Base-by-base conservation (phyloP, 23 tunicate species). In the Phallusia fumigata region DNA sequence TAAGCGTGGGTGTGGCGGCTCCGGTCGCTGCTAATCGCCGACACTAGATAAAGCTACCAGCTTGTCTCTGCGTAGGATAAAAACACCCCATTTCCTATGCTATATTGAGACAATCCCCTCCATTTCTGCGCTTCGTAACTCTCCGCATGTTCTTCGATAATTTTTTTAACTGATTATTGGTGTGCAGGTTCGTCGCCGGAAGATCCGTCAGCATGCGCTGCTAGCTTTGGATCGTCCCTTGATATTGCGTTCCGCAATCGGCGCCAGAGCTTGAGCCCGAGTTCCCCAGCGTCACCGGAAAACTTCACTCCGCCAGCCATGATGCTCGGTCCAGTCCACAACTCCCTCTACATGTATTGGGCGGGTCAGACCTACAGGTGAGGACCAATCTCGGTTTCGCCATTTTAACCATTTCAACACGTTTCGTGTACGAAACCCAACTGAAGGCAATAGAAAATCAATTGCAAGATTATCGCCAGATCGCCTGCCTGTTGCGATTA, bases 1-100 rank as follows among this genome's bases (percentile, higher is more conserved):
- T 58, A 58, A 58, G 28, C 69, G 69, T 58, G 69, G 69, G 69
- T 24, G 69, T 58, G 69, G 28, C 69, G 69, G 69, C 69, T 58
- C 69, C 69, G 69, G 69, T 58, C 69, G 26, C 69, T 58, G 69
- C 69, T 58, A 58, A 58, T 58, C 69, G 69, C 28, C 28, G 69
- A 22, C 69, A 58, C 69, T 16, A 58, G 69, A 58, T 58, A 58
- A 58, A 24, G 69, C 13, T 11, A 24, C 69, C 69, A 22, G 28
- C 69, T 21, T 24, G 69, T 24, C 69, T 16, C 15, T 16, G 28
- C 69, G 28, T 6, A 6, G 69, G 69, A 58, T 1, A 58, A 51
- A 21, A 58, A 24, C 69, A 40, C 47, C 47, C 47, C 10, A 10
- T 40, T 40, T 40, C 10, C 8, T 3, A 40, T 40, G 5, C 47